Percentiles rank a stretch among this genome's conserved stretches.
Evolutionary conservation across 2,797 vertebrate genomes (phyloP).

Genomic region (Scyliorhinus canicula): DNA sequence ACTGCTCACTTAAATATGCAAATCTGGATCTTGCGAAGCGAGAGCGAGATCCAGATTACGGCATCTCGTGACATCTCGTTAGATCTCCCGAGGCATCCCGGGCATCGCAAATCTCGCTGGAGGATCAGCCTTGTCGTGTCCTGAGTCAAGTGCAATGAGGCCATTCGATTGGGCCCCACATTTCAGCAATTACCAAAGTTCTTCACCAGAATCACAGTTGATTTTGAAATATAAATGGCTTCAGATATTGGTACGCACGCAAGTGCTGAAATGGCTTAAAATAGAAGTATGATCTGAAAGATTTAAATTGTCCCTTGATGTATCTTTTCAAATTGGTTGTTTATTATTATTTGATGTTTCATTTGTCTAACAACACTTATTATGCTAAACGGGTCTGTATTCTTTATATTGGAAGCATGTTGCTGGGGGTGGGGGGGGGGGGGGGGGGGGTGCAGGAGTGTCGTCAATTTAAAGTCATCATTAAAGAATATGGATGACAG

Average conservation of each 20-base stretch:
- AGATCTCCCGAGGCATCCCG: too few species aligned
- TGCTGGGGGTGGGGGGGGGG: too few species aligned
- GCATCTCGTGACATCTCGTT: too few species aligned
- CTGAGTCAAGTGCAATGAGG: too few species aligned
- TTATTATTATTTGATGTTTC: conserved; percentile 14
- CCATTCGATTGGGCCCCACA: too few species aligned
- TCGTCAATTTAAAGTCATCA: background rate
- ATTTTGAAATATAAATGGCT: conserved; percentile 2
- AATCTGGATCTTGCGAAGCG: too few species aligned
- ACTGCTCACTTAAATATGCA: too few species aligned
- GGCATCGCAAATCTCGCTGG: too few species aligned
- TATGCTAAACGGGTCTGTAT: background rate
- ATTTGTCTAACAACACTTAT: conserved; percentile 1
- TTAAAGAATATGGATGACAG: background rate
- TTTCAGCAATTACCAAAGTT: background rate
- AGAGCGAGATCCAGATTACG: too few species aligned
- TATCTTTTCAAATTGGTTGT: background rate
- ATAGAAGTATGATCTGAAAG: background rate
- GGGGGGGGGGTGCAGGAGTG: too few species aligned
- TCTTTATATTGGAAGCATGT: too few species aligned
- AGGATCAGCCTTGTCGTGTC: too few species aligned
- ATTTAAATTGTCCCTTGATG: background rate
- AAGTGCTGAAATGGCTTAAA: background rate
- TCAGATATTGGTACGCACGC: background rate
- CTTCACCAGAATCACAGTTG: background rate